Conservation (phyloP, 2,797 vertebrate genomes). For the Chrosomus eos region DNA sequence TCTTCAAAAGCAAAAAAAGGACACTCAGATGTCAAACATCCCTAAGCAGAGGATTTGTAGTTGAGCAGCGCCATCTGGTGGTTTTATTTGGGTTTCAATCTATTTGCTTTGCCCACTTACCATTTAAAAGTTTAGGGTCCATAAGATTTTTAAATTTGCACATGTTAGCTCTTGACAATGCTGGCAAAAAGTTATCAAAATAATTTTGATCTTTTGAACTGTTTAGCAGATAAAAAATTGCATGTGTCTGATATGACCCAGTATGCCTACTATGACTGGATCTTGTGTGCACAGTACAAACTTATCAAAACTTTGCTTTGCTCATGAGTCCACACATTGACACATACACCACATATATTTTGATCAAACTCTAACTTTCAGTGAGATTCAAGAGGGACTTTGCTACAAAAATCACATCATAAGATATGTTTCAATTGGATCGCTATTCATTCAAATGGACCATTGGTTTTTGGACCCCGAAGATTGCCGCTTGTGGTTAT, state of each 20-base stretch:
- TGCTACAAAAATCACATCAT: background rate
- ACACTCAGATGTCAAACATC: too few relatives aligned
- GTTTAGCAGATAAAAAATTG: too few relatives aligned
- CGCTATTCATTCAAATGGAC: background rate
- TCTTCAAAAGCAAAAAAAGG: background rate
- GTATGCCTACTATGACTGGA: too few relatives aligned
- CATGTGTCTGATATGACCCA: too few relatives aligned
- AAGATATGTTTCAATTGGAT: background rate
- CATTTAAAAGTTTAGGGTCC: background rate
- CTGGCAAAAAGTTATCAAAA: too few relatives aligned
- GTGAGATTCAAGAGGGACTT: background rate
- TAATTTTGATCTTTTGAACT: too few relatives aligned
- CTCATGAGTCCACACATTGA: background rate
- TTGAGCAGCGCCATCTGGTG: constrained; percentile 28
- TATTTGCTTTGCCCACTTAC: background rate
- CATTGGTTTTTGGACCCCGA: too few relatives aligned
- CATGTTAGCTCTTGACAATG: background rate
- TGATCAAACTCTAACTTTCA: background rate
- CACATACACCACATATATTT: too few relatives aligned
- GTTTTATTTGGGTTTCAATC: background rate
- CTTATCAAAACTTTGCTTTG: too few relatives aligned
- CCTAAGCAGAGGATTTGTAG: background rate
- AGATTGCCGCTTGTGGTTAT: background rate
- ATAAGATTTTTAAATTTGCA: too few relatives aligned
- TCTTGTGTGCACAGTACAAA: too few relatives aligned